phyloP scores from a whole-genome alignment of 1,140 invertebrate genomes.

The Brachionus paranguensis region DNA sequence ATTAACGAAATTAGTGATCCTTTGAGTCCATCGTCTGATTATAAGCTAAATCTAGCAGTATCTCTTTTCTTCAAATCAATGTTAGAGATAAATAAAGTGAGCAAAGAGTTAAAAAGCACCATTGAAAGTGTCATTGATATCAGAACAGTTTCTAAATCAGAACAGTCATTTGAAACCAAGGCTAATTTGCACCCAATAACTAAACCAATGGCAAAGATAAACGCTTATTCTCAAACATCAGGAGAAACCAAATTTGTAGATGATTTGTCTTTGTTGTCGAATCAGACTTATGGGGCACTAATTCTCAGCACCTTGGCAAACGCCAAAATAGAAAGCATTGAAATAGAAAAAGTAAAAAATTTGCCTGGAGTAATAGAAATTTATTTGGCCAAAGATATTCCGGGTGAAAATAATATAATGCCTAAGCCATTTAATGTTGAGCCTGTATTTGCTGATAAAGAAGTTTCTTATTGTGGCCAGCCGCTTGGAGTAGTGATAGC shows the following conservation, averaged over 20 bases:
- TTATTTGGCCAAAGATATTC: constrained; percentile 49
- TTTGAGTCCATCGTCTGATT: background rate
- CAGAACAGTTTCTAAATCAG: background rate
- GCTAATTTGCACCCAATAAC: constrained; percentile 3
- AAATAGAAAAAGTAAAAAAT: constrained; percentile 14
- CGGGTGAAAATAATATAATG: constrained; percentile 47
- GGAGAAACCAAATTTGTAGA: constrained; percentile 33
- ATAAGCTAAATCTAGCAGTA: background rate
- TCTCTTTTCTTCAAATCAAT: background rate
- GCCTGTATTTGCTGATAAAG: constrained; percentile 35
- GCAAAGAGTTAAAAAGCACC: background rate
- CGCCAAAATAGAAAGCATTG: constrained; percentile 47
- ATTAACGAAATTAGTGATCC: background rate
- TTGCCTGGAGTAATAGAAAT: constrained; percentile 47
- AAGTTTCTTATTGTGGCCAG: constrained; percentile 60
- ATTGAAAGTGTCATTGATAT: background rate
- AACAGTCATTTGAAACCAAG: constrained; percentile 3
- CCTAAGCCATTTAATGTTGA: background rate
- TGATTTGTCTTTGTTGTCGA: constrained; percentile 1
- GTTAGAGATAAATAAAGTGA: background rate
- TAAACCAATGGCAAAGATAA: constrained; percentile 24
- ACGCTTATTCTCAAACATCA: constrained; percentile 27
- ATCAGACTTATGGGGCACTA: constrained; percentile 5
- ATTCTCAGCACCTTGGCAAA: constrained; percentile 46
- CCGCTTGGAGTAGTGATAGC: constrained; percentile 68